A percentile compares a stretch with the other conserved stretches of the same genome.
Evolutionary conservation across 1,140 invertebrate species (phyloP).

Genomic region (Globodera rostochiensis): DNA sequence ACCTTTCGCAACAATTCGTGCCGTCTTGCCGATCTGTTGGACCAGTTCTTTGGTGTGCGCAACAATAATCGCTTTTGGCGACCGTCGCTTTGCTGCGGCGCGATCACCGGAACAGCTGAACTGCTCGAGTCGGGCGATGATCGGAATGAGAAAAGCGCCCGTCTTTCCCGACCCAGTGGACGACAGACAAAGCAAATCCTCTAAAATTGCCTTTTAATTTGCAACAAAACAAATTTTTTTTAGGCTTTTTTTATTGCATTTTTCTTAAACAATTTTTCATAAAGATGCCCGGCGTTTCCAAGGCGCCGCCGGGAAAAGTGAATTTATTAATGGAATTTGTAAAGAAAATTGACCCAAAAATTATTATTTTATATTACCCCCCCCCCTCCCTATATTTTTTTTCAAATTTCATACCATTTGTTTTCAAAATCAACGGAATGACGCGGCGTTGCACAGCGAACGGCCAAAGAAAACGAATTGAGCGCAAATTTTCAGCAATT

Average conservation of each 20-base stretch:
- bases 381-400: not conserved
- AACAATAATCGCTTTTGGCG: constrained; percentile 22
- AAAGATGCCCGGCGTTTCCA: no score
- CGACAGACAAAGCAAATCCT: constrained; percentile 23
- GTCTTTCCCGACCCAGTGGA: constrained; percentile 21
- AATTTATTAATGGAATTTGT: no score
- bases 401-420: not conserved
- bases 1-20: constrained; percentile 10
- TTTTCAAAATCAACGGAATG: constrained; percentile 20
- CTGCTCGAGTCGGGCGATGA: not conserved
- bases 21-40: constrained; percentile 9
- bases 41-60: constrained; percentile 30
- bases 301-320: no score
- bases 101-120: not conserved
- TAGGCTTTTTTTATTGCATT: no score
- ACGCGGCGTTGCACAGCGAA: constrained; percentile 16
- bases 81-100: not conserved
- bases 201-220: constrained; percentile 9
- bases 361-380: no score
- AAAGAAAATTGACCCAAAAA: no score
- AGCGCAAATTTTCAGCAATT: not conserved
- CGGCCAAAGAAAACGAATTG: constrained; percentile 8
- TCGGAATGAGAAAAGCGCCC: constrained; percentile 25
- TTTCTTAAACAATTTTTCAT: no score
- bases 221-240: not conserved